Base-by-base conservation (phyloP, 2,888 invertebrate species). In the Tipula lateralis region DNA sequence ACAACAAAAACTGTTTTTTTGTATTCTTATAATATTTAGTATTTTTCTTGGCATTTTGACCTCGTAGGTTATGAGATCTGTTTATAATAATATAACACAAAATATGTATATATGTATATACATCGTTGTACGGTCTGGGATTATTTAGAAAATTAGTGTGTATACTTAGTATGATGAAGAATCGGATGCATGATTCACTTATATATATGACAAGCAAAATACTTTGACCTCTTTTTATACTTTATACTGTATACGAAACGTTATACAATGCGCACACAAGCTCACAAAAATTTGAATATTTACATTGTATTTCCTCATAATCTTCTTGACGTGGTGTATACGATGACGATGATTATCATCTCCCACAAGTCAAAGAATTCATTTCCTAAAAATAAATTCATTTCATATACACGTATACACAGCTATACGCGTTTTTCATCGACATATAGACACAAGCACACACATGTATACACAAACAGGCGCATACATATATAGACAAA, bases 11-110 rank as follows among this genome's bases (percentile, higher is more conserved):
- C 1, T 3, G 16, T 16, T 50, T 50, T 66, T 66, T 66, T 66
- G 66, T 66, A 24, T 66, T 66, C 66, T 66, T 66, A 66, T 66
- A 66, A 66, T 66, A 66, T 66, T 66, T 24, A 66, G 66, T 66
- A 66, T 66, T 66, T n/a, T 66, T 66, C 66, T 66, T 66, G 66
- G 66, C 66, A 66, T 66, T 66, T 66, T 66, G 66, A 66, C 66
- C 66, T 66, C 66, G 66, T 66, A 66, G 66, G 66, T 66, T 66
- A 66, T 66, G 66, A 19, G 66, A 66, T 66, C 66, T 66, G 66
- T 66, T 66, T 66, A 66, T 66, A 24, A 24, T 66, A 9, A 7
- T 66, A 24, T 24, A 50, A 66, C 66, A 66, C n/a, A 66, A 66
- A 50, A 50, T 66, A 16, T 44, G 9, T 36, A 36, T n/a, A n/a